These are phyloP conservation scores for Apis mellifera DNA, from an alignment of 1,140 invertebrate species.

Conservation along the genomic window Amel_HAv3.1 CM009943.2:3989001-3989500, in stretches of 20 bases:
- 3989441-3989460: background rate
- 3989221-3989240: slow-evolving; percentile 77
- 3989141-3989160: slow-evolving; percentile 16
- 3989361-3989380: slow-evolving; percentile 54
- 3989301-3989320: slow-evolving; percentile 74
- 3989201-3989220: slow-evolving; percentile 72
- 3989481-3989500: slow-evolving; percentile 11
- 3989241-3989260: slow-evolving; percentile 76
- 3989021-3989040: background rate
- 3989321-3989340: slow-evolving; percentile 70
- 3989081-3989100: background rate
- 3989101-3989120: slow-evolving; percentile 8
- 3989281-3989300: slow-evolving; percentile 75
- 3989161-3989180: slow-evolving; percentile 69
- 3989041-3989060: background rate
- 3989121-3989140: slow-evolving; percentile 16
- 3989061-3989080: background rate
- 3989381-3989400: slow-evolving; percentile 53
- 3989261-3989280: slow-evolving; percentile 74
- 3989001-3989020: background rate
- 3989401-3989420: slow-evolving; percentile 40
- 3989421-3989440: slow-evolving; percentile 60
- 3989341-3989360: slow-evolving; percentile 61
- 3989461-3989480: slow-evolving; percentile 24
- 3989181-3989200: slow-evolving; percentile 65